Conservation (phyloP, 2,888 invertebrate species). For the Rotaria sp. region DNA sequence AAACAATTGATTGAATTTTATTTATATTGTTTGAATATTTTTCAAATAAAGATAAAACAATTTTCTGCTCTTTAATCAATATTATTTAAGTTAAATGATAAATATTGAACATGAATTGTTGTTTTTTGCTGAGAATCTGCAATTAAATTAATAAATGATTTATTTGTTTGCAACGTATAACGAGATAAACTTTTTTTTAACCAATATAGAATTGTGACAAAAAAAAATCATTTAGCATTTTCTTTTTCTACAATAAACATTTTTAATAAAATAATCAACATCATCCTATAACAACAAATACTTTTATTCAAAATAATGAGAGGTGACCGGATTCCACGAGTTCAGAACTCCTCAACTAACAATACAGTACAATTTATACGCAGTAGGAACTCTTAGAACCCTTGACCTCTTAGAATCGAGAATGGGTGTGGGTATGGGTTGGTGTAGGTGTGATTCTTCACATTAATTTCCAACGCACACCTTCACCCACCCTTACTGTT, state of each 20-base stretch:
- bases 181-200: slow-evolving; percentile 48
- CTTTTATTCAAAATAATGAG: too few relatives aligned
- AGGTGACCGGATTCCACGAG: too few relatives aligned
- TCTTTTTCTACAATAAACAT: background rate
- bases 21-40: slow-evolving; percentile 26
- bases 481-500: too few relatives aligned
- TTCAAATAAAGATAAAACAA: background rate
- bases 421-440: too few relatives aligned
- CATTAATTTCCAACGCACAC: too few relatives aligned
- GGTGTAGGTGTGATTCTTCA: too few relatives aligned
- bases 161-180: slow-evolving; percentile 46
- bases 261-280: slow-evolving; percentile 30
- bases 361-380: too few relatives aligned
- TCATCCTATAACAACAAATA: background rate
- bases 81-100: background rate
- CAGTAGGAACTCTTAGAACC: too few relatives aligned
- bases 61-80: background rate
- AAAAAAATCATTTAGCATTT: slow-evolving; percentile 51
- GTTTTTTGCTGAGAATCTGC: slow-evolving; percentile 42
- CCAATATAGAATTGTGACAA: slow-evolving; percentile 53
- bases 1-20: slow-evolving; percentile 49
- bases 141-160: slow-evolving; percentile 47
- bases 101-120: slow-evolving; percentile 39
- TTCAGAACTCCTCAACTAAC: too few relatives aligned
- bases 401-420: too few relatives aligned